Conservation (phyloP, 2,797 vertebrate genomes). For the Danio albolineatus region DNA sequence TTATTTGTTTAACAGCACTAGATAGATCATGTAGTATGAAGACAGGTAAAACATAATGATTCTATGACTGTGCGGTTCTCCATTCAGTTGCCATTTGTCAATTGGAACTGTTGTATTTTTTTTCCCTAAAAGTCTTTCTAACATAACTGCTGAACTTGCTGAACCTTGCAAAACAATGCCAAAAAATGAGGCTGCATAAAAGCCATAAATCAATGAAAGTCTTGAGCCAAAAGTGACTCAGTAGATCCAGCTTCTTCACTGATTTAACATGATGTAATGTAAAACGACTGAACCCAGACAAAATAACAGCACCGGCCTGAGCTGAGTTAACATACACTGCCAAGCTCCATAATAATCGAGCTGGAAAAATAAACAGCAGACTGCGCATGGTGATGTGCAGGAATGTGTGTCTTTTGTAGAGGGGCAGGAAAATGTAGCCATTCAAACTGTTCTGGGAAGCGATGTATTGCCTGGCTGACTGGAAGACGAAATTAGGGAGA, state of each 20-base stretch:
- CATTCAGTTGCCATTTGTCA: no score
- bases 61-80: no score
- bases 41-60: no score
- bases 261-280: background rate
- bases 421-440: background rate
- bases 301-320: constrained; percentile 2
- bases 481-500: background rate
- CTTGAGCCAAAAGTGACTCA: background rate
- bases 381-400: background rate
- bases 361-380: constrained; percentile 15
- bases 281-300: constrained; percentile 23
- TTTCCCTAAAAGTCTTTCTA: background rate
- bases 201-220: background rate
- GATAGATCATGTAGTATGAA: no score
- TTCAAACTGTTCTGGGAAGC: constrained; percentile 12
- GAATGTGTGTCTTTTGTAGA: constrained; percentile 9
- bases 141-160: background rate
- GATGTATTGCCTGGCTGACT: background rate
- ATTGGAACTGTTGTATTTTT: no score
- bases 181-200: background rate
- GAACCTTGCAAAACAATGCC: background rate
- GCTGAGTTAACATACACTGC: background rate
- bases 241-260: background rate
- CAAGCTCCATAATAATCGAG: constrained; percentile 16
- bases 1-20: no score